phyloP scores from a whole-genome alignment of 1,140 invertebrate genomes.

The Cherax quadricarinatus region DNA sequence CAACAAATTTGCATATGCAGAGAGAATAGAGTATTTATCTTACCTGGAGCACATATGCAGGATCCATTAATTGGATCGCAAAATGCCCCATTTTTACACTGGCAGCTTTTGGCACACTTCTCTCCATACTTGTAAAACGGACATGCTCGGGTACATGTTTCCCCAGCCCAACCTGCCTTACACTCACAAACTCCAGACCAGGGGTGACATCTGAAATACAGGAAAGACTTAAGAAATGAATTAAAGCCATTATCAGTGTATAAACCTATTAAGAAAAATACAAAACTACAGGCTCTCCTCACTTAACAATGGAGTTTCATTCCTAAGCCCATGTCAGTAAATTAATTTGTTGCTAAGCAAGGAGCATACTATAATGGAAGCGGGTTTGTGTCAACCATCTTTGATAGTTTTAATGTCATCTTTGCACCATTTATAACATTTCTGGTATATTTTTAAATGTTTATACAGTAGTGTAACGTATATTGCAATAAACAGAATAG shows the following conservation, averaged over 20 bases:
- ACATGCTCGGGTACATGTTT: conserved; percentile 87
- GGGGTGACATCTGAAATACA: conserved; percentile 85
- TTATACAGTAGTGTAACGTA: too few relatives aligned
- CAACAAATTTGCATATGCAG: too few relatives aligned
- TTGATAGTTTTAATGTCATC: too few relatives aligned
- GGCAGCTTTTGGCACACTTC: conserved; percentile 86
- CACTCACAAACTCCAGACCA: conserved; percentile 92
- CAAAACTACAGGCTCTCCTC: too few relatives aligned
- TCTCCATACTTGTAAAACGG: conserved; percentile 88
- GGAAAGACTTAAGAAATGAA: conserved; percentile 7
- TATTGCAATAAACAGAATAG: too few relatives aligned
- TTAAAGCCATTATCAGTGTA: neutral
- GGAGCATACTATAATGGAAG: too few relatives aligned
- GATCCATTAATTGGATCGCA: conserved; percentile 91
- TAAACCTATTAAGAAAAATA: neutral
- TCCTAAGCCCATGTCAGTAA: too few relatives aligned
- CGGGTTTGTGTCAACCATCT: too few relatives aligned
- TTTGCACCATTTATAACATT: too few relatives aligned
- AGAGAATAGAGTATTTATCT: neutral
- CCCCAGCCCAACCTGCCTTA: conserved; percentile 91
- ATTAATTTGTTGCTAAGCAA: too few relatives aligned
- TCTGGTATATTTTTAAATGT: too few relatives aligned
- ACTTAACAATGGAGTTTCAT: too few relatives aligned
- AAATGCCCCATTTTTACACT: conserved; percentile 91
- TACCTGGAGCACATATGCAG: conserved; percentile 87